Conservation (phyloP, 2,888 invertebrate genomes). For the Nymphalis polychloros region DNA sequence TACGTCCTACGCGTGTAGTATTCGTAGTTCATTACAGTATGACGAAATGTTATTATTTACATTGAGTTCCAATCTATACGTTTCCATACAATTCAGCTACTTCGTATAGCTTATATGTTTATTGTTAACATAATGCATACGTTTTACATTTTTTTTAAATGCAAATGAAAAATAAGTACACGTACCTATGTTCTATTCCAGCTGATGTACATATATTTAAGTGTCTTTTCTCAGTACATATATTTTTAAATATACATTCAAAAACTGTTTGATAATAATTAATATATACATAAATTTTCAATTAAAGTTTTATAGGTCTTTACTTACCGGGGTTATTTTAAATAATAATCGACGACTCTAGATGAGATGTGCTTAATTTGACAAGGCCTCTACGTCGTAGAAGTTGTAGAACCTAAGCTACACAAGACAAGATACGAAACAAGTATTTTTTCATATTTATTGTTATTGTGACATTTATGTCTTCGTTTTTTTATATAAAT, state of each 20-base stretch:
- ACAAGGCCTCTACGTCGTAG: slow-evolving; percentile 20
- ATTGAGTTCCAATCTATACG: neutral
- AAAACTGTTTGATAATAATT: no score
- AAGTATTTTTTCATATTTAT: neutral
- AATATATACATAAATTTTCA: no score
- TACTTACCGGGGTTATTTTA: no score
- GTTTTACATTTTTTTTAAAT: neutral
- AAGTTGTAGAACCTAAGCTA: slow-evolving; percentile 9
- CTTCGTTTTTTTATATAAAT: no score
- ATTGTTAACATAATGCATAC: neutral
- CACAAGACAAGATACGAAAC: neutral
- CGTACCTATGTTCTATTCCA: no score
- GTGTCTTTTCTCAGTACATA: no score
- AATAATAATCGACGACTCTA: no score
- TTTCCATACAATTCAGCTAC: neutral
- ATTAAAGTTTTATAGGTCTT: no score
- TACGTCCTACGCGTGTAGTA: slow-evolving; percentile 33
- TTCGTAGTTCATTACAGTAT: slow-evolving; percentile 11
- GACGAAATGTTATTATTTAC: slow-evolving; percentile 7
- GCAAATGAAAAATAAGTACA: no score
- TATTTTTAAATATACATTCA: no score
- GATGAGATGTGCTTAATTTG: neutral
- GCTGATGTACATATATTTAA: no score
- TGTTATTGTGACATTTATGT: neutral
- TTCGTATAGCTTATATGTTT: neutral